phyloP scores from a whole-genome alignment of 1,140 invertebrate species.

The Contarinia nasturtii region DNA sequence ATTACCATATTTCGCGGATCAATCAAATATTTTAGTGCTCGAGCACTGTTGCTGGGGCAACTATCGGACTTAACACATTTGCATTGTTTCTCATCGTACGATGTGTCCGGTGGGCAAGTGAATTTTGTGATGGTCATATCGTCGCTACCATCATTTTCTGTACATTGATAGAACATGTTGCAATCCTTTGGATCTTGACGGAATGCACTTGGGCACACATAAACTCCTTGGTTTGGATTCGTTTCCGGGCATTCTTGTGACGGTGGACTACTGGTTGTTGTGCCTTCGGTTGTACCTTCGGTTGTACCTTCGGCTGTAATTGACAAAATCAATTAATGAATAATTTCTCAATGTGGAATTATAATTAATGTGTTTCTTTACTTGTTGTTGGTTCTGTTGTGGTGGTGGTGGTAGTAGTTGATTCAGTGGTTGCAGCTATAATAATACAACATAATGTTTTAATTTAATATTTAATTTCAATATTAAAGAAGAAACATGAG shows the following conservation, averaged over 20 bases:
- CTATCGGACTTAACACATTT: constrained; percentile 35
- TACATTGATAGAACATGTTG: constrained; percentile 69
- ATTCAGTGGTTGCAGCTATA: constrained; percentile 10
- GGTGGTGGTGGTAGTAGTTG: constrained; percentile 8
- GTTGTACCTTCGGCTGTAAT: constrained; percentile 10
- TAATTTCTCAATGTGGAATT: constrained; percentile 7
- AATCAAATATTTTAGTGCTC: constrained; percentile 27
- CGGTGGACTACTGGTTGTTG: constrained; percentile 7
- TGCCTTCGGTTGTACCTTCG: constrained; percentile 10
- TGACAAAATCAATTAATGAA: no score
- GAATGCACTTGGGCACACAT: constrained; percentile 64
- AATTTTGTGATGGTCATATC: constrained; percentile 53
- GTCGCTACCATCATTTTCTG: constrained; percentile 34
- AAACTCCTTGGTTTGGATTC: constrained; percentile 42
- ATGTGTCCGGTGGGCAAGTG: constrained; percentile 51
- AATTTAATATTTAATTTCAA: no score
- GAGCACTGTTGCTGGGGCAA: not conserved
- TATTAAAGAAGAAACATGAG: no score
- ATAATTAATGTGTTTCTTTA: constrained; percentile 9
- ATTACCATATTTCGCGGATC: constrained; percentile 26
- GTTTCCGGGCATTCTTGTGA: constrained; percentile 24
- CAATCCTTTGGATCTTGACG: constrained; percentile 64
- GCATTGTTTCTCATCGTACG: constrained; percentile 50
- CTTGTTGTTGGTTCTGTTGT: constrained; percentile 15
- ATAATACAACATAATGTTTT: no score